Conservation (phyloP, 2,888 invertebrate species). For the Timema cristinae region DNA sequence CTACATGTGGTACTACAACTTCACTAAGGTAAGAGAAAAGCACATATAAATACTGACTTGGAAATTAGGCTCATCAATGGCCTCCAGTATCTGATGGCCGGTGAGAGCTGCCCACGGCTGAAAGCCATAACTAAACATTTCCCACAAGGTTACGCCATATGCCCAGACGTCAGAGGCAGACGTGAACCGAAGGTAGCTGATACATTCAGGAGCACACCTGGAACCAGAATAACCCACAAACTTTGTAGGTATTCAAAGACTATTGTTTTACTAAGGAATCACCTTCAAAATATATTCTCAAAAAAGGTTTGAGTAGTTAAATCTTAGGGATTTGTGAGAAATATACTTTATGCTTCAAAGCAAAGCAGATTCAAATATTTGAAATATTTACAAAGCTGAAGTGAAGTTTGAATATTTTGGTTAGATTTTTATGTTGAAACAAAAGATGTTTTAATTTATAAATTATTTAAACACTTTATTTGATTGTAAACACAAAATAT, state of each 20-base stretch:
- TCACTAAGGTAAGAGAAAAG: no score
- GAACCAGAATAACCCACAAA: not conserved
- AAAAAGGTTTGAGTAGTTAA: no score
- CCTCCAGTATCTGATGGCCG: conserved; percentile 90
- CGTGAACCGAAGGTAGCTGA: conserved; percentile 92
- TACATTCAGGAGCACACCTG: conserved; percentile 97
- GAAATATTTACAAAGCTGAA: no score
- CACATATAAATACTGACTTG: conserved; percentile 49
- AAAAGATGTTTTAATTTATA: no score
- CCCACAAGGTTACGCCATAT: conserved; percentile 97
- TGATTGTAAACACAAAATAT: no score
- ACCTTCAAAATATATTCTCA: not conserved
- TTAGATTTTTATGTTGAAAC: no score
- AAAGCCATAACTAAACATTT: conserved; percentile 98
- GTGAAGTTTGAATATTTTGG: no score
- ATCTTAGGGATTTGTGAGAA: no score
- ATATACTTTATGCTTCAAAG: no score
- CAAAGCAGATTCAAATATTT: no score
- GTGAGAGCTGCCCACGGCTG: conserved; percentile 97
- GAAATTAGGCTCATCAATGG: conserved; percentile 89
- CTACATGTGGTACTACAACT: no score
- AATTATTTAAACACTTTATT: no score
- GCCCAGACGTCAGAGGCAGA: conserved; percentile 98
- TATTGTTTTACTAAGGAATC: not conserved
- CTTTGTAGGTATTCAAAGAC: not conserved